Percentiles rank a stretch among this genome's conserved stretches.
Evolutionary conservation across 2,888 invertebrate genomes (phyloP).

Genomic region (Nemurella pictetii): DNA sequence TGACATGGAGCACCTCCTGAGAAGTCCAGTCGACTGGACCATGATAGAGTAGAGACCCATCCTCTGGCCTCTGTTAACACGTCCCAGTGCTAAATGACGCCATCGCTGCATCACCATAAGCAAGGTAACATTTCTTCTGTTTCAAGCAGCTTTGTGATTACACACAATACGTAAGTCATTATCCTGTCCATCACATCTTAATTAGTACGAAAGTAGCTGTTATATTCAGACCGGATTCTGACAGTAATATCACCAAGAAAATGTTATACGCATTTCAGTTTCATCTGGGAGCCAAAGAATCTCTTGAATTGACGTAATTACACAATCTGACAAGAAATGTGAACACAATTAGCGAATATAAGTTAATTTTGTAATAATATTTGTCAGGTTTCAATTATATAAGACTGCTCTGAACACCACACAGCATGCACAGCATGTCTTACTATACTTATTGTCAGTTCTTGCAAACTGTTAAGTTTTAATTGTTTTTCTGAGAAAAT

Average conservation of each 20-base stretch:
- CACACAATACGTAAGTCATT: constrained; percentile 3
- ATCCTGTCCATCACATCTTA: constrained; percentile 15
- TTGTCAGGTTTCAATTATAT: neutral
- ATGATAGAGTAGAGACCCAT: neutral
- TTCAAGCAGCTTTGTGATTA: neutral
- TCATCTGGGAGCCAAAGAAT: neutral
- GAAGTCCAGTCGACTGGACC: neutral
- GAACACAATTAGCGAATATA: neutral
- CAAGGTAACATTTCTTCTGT: neutral
- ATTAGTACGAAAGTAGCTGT: constrained; percentile 1
- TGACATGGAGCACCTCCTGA: too few relatives aligned
- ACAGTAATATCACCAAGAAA: neutral
- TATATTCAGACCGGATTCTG: neutral
- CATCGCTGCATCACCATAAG: neutral
- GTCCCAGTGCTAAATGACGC: neutral
- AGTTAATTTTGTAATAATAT: neutral
- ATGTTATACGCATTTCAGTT: neutral
- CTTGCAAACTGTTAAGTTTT: neutral
- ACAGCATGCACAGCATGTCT: neutral
- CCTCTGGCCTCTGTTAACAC: neutral
- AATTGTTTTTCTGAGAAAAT: neutral
- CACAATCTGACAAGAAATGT: neutral
- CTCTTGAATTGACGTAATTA: neutral
- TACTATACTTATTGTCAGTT: neutral
- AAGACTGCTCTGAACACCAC: neutral